These are phyloP conservation scores for Corapipo altera DNA, from an alignment of 2,113 vertebrate species.

Conservation along the genomic window DNA sequence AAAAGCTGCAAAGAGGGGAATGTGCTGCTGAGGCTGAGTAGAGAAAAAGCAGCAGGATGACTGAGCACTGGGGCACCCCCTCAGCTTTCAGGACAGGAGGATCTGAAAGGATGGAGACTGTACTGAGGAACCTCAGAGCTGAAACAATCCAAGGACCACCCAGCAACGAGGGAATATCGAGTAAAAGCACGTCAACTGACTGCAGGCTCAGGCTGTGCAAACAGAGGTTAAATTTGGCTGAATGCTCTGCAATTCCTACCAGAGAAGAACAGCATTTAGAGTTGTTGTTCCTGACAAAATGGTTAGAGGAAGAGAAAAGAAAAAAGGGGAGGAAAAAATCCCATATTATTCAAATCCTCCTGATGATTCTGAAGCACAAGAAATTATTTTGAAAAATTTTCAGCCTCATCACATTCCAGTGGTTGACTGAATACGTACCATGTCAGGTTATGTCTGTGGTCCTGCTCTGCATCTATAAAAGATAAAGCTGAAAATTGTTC, in stretches of 20 bases:
- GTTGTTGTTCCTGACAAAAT: background rate
- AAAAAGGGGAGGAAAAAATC: rapidly evolving
- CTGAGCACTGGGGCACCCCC: background rate
- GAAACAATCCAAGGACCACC: background rate
- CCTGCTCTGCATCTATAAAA: background rate
- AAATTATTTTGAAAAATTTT: background rate
- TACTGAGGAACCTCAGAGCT: background rate
- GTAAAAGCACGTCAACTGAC: background rate
- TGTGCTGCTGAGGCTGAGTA: background rate
- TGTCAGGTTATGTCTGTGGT: background rate
- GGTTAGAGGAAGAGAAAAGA: background rate
- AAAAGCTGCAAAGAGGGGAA: background rate
- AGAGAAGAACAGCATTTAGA: background rate
- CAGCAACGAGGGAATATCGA: background rate
- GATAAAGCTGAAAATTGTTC: background rate
- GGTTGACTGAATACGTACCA: background rate
- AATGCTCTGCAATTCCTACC: background rate
- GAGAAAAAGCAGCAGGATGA: background rate
- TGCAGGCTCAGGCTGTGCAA: background rate
- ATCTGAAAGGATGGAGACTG: background rate
- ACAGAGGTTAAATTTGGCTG: background rate
- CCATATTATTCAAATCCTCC: background rate
- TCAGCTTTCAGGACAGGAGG: background rate
- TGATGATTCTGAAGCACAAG: background rate
- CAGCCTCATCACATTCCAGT: background rate